phyloP scores from a whole-genome alignment of 2,113 vertebrate genomes.

The Tricholaema leucomelas region DNA sequence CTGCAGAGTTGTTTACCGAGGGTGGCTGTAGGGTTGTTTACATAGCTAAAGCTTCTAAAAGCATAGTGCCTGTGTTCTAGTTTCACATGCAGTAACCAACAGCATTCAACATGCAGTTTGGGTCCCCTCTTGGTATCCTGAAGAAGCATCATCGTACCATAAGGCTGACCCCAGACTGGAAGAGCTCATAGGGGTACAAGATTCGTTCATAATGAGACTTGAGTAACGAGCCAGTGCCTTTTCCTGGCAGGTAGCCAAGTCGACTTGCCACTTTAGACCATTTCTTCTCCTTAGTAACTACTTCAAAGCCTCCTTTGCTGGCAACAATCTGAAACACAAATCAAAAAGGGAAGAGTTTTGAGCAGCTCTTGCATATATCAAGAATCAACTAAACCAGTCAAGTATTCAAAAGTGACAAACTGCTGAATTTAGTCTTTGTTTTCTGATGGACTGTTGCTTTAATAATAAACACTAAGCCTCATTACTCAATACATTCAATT shows the following conservation, averaged over 20 bases:
- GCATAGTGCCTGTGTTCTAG: background rate
- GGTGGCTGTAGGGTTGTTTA: background rate
- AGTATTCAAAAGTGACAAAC: background rate
- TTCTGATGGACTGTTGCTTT: background rate
- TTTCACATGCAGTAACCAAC: background rate
- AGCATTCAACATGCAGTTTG: background rate
- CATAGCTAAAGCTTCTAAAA: background rate
- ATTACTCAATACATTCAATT: background rate
- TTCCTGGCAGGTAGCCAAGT: slow-evolving; percentile 92
- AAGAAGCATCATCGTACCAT: slow-evolving; percentile 79
- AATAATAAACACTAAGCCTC: background rate
- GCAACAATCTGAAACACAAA: slow-evolving; percentile 85
- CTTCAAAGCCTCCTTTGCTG: slow-evolving; percentile 93
- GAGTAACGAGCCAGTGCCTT: slow-evolving; percentile 88
- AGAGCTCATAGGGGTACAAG: slow-evolving; percentile 97
- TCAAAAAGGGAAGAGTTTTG: background rate
- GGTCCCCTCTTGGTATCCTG: fast-evolving
- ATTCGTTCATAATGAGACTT: slow-evolving; percentile 95
- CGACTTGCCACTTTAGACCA: slow-evolving; percentile 94
- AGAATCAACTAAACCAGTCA: background rate
- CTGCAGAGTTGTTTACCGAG: background rate
- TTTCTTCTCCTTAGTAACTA: slow-evolving; percentile 92
- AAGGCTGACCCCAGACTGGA: slow-evolving; percentile 94
- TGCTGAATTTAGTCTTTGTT: background rate
- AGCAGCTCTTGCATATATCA: background rate